These are phyloP conservation scores for Labia minor DNA, from an alignment of 2,888 invertebrate genomes.

Conservation along the genomic window DNA sequence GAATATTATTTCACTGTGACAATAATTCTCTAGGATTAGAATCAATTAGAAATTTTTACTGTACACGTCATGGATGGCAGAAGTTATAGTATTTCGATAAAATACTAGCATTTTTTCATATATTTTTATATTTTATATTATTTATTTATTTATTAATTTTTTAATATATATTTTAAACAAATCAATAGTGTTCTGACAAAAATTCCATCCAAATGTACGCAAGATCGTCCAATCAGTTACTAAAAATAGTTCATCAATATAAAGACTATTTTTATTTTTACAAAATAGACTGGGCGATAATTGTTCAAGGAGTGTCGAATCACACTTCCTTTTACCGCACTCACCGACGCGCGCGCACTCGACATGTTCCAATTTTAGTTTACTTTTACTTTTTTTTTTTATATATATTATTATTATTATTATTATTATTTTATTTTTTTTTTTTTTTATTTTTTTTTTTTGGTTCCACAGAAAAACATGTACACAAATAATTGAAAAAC, in stretches of 20 bases:
- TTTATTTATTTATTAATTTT: neutral
- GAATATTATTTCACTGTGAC: slow-evolving; percentile 18
- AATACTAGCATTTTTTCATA: slow-evolving; percentile 3
- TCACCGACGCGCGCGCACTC: slow-evolving; percentile 13
- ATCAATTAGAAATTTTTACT: slow-evolving; percentile 23
- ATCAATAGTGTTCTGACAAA: slow-evolving; percentile 2
- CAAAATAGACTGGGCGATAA: slow-evolving; percentile 4
- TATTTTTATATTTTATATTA: neutral
- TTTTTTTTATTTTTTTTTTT: slow-evolving; percentile 22
- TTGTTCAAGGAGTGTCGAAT: neutral
- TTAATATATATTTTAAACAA: neutral
- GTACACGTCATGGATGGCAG: slow-evolving; percentile 26
- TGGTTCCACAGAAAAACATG: slow-evolving; percentile 28
- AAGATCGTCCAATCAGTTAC: slow-evolving; percentile 8
- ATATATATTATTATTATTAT: neutral
- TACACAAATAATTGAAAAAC: slow-evolving; percentile 78
- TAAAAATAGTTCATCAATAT: slow-evolving; percentile 13
- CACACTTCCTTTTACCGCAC: neutral
- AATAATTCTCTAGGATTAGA: slow-evolving; percentile 18
- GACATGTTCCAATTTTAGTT: slow-evolving; percentile 8
- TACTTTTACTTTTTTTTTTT: neutral
- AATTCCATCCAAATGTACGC: slow-evolving; percentile 13
- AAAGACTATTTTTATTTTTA: slow-evolving; percentile 8
- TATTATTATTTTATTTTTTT: neutral
- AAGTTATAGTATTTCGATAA: slow-evolving; percentile 13